Evolutionary conservation across 1,140 invertebrate genomes (phyloP).

Genomic region (Bombyx mandarina): DNA sequence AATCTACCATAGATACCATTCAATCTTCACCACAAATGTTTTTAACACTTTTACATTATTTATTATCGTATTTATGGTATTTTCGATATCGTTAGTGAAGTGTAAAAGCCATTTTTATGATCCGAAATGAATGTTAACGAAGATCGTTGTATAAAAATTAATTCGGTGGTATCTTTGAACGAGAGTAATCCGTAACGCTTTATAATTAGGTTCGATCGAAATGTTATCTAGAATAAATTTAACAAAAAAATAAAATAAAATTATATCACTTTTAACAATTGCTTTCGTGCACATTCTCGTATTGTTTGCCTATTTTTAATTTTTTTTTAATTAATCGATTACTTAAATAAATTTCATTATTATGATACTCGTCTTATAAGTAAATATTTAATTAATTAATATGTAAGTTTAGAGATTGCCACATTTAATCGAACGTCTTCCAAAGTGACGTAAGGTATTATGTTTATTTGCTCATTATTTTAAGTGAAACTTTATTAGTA

Average conservation of each 20-base stretch:
- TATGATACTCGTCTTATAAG: not conserved
- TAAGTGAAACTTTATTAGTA: too few relatives aligned
- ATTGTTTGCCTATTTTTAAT: constrained; percentile 25
- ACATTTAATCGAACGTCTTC: constrained; percentile 66
- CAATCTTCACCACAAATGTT: too few relatives aligned
- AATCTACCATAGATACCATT: too few relatives aligned
- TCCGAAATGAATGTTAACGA: too few relatives aligned
- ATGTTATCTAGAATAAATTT: constrained; percentile 46
- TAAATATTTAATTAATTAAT: constrained; percentile 11
- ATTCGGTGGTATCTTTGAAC: constrained; percentile 12
- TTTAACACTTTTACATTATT: too few relatives aligned
- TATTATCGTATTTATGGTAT: too few relatives aligned
- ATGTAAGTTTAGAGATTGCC: constrained; percentile 34
- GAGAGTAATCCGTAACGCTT: constrained; percentile 65
- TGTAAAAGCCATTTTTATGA: too few relatives aligned
- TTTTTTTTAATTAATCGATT: constrained; percentile 26
- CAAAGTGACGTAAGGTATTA: constrained; percentile 60
- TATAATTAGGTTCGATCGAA: constrained; percentile 67
- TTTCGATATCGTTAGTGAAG: too few relatives aligned
- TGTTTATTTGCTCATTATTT: too few relatives aligned
- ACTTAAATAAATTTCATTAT: constrained; percentile 10
- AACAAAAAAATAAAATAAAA: not conserved
- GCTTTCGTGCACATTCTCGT: constrained; percentile 46
- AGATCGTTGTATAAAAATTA: too few relatives aligned
- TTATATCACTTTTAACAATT: constrained; percentile 9